These are phyloP conservation scores for Enteromius trimaculatus DNA, from an alignment of 2,797 vertebrate genomes.

Conservation along the genomic window DNA sequence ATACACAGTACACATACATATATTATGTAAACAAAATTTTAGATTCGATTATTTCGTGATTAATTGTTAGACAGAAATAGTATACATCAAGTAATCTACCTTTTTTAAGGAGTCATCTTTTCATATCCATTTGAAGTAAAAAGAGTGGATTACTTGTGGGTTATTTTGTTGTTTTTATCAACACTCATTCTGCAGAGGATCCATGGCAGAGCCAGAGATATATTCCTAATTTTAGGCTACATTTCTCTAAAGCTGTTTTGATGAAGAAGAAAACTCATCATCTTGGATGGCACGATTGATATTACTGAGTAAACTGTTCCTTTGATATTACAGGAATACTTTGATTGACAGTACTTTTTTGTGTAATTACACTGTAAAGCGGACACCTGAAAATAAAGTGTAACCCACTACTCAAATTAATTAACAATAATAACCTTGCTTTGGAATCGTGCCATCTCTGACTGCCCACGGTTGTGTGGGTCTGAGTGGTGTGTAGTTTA, in stretches of 20 bases:
- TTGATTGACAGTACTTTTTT: background rate
- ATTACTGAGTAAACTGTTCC: background rate
- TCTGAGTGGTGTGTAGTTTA: background rate
- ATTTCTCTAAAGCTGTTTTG: background rate
- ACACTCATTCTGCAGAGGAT: background rate
- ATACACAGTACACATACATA: too few species aligned
- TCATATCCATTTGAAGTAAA: background rate
- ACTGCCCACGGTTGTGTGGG: constrained; percentile 41
- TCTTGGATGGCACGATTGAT: background rate
- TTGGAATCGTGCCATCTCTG: constrained; percentile 19
- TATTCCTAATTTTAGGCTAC: background rate
- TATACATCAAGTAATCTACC: background rate
- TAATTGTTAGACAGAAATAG: too few species aligned
- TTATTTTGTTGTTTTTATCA: background rate
- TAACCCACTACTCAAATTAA: background rate
- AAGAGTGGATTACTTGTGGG: background rate
- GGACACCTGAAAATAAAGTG: background rate
- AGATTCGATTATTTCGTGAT: too few species aligned
- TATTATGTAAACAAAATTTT: too few species aligned
- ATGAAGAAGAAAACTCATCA: background rate
- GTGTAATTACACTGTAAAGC: background rate
- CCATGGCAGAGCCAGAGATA: background rate
- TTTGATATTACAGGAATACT: background rate
- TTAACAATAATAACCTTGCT: background rate
- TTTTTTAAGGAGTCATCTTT: background rate